These are phyloP conservation scores for Pachypeltis micranthus DNA, from an alignment of 1,140 invertebrate genomes.

Conservation along the genomic window DNA sequence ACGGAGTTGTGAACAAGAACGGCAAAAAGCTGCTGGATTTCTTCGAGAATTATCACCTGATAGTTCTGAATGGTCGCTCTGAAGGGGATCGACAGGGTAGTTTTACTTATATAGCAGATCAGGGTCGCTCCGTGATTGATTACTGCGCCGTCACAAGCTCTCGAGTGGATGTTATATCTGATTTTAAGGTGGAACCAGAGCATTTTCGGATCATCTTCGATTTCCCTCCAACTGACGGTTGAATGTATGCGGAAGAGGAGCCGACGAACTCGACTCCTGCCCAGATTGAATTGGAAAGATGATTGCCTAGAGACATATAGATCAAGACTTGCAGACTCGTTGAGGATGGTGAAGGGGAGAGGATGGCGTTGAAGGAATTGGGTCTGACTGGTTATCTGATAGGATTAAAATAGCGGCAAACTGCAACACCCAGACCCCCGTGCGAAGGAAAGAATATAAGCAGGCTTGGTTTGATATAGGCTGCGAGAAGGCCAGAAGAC, in stretches of 20 bases:
- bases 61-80: not conserved
- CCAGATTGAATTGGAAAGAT: not conserved
- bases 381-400: not conserved
- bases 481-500: not conserved
- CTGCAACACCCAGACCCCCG: not conserved
- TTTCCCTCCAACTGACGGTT: not conserved
- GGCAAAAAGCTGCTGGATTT: not conserved
- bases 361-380: not conserved
- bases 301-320: not conserved
- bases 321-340: not conserved
- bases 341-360: too few species aligned
- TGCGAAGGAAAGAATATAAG: not conserved
- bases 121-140: not conserved
- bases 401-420: not conserved
- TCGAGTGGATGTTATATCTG: not conserved
- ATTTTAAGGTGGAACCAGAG: not conserved
- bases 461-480: slow-evolving; percentile 6
- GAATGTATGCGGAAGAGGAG: not conserved
- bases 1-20: not conserved
- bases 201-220: not conserved
- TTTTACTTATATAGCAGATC: slow-evolving; percentile 16
- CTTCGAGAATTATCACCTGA: not conserved
- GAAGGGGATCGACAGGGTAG: not conserved
- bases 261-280: not conserved
- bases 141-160: not conserved